Conservation (phyloP, 2,113 vertebrate genomes). For the Dinomys branickii region DNA sequence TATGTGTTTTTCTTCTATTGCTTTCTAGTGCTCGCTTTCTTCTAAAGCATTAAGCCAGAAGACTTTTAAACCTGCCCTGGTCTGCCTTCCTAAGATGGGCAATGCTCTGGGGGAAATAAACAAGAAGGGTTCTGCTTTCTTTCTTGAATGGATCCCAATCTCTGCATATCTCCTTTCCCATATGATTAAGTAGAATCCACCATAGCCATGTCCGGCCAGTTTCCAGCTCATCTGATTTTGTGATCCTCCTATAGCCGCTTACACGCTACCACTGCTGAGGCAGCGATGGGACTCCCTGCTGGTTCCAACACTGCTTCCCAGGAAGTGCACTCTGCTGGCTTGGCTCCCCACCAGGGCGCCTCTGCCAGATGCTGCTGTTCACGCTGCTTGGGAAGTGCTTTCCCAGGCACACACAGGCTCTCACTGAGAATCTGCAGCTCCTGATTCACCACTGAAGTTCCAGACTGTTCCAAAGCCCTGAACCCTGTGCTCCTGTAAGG, state of each 20-base stretch:
- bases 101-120: neutral
- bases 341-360: accelerated
- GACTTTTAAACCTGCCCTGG: neutral
- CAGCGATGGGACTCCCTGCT: neutral
- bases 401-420: neutral
- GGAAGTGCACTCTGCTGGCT: neutral
- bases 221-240: neutral
- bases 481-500: neutral
- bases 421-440: neutral
- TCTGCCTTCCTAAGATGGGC: neutral
- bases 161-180: neutral
- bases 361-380: neutral
- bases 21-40: neutral
- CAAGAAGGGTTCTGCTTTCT: neutral
- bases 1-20: neutral
- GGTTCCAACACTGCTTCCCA: neutral
- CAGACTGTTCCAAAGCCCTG: neutral
- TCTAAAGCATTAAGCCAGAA: neutral
- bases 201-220: neutral
- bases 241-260: neutral
- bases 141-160: neutral
- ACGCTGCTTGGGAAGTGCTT: neutral
- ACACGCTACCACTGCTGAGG: neutral
- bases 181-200: neutral
- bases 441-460: neutral